Conservation (phyloP, 2,888 invertebrate species). For the Netelia inedita region DNA sequence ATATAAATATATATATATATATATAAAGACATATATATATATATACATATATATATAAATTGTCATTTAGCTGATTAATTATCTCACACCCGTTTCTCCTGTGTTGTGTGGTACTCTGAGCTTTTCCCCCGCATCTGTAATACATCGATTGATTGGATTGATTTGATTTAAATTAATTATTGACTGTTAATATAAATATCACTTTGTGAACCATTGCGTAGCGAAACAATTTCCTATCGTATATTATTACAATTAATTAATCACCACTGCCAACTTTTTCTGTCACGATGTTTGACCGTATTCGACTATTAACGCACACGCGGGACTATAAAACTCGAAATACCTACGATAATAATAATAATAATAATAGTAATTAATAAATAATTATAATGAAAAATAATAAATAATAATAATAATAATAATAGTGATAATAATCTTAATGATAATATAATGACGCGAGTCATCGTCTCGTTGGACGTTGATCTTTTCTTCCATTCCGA, state of each 20-base stretch:
- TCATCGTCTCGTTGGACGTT: neutral
- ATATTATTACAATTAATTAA: slow-evolving; percentile 62
- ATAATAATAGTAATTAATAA: neutral
- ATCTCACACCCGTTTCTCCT: slow-evolving; percentile 67
- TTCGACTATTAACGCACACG: slow-evolving; percentile 54
- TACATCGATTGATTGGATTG: slow-evolving; percentile 62
- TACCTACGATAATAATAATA: slow-evolving; percentile 31
- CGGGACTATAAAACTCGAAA: slow-evolving; percentile 30
- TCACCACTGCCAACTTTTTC: slow-evolving; percentile 67
- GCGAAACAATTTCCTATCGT: slow-evolving; percentile 76
- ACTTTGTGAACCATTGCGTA: slow-evolving; percentile 84
- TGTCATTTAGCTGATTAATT: slow-evolving; percentile 23
- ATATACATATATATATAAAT: slow-evolving; percentile 18
- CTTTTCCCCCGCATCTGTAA: slow-evolving; percentile 75
- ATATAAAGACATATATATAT: too few species aligned
- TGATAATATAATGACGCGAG: neutral
- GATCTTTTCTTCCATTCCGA: neutral
- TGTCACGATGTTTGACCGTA: slow-evolving; percentile 55
- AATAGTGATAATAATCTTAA: neutral
- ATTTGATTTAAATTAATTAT: slow-evolving; percentile 63
- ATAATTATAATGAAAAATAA: neutral
- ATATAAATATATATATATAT: slow-evolving; percentile 37
- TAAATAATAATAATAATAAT: neutral
- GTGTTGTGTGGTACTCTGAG: slow-evolving; percentile 78
- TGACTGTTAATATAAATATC: slow-evolving; percentile 72